phyloP scores from a whole-genome alignment of 2,113 vertebrate species.

The Butastur rufipennis region DNA sequence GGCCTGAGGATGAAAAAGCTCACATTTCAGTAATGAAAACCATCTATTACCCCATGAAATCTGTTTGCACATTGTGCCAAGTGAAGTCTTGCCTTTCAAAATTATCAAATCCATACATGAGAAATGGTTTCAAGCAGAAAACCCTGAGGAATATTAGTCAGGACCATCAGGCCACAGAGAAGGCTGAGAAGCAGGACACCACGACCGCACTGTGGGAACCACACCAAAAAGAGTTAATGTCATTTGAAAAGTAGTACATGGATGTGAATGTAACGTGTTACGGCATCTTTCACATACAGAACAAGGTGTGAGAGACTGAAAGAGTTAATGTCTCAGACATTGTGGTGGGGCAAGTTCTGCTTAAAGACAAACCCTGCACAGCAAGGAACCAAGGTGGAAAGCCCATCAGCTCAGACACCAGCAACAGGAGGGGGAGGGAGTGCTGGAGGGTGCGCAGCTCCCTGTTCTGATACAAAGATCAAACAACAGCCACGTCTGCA shows the following conservation, averaged over 20 bases:
- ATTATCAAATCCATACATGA: not conserved
- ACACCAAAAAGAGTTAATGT: not conserved
- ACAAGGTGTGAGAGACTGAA: not conserved
- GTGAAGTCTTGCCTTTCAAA: not conserved
- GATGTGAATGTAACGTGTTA: not conserved
- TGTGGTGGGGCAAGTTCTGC: too few relatives aligned
- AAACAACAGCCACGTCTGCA: too few relatives aligned
- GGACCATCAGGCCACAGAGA: not conserved
- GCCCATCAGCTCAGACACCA: too few relatives aligned
- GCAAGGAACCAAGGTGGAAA: too few relatives aligned
- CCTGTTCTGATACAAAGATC: too few relatives aligned
- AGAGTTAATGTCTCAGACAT: too few relatives aligned
- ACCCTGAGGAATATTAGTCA: not conserved
- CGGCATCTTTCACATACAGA: not conserved
- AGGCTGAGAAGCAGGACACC: not conserved
- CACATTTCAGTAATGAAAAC: not conserved
- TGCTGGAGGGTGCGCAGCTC: too few relatives aligned
- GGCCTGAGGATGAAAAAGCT: not conserved
- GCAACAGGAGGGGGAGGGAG: too few relatives aligned
- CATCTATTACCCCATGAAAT: not conserved
- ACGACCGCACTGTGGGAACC: not conserved
- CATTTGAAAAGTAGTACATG: not conserved
- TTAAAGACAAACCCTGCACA: too few relatives aligned
- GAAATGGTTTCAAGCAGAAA: not conserved
- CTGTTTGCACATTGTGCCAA: not conserved